These are phyloP conservation scores for Noturus placidus DNA, from an alignment of 2,113 vertebrate genomes.

Conservation along the genomic window DNA sequence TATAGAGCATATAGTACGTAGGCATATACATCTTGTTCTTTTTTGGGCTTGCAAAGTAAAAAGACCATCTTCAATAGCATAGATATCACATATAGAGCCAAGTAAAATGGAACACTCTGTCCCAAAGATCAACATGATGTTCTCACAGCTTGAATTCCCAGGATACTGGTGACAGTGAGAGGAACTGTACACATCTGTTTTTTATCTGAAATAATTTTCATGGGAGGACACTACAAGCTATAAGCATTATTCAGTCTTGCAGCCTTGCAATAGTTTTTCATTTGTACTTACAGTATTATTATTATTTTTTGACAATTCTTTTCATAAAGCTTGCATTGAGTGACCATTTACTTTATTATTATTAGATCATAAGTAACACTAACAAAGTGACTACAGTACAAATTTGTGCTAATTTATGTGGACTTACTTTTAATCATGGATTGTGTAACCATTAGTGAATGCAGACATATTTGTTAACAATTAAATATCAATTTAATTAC, in stretches of 20 bases:
- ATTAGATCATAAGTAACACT: neutral
- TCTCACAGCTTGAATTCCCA: slow-evolving; percentile 32
- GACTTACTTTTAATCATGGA: neutral
- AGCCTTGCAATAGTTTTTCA: neutral
- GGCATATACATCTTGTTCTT: neutral
- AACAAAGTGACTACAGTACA: neutral
- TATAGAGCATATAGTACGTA: neutral
- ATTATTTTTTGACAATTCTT: neutral
- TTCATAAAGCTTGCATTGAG: neutral
- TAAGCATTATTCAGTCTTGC: neutral
- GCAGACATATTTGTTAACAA: neutral
- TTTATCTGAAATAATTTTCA: neutral
- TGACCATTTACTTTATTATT: neutral
- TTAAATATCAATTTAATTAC: neutral
- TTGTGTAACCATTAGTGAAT: neutral
- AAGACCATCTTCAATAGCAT: slow-evolving; percentile 4
- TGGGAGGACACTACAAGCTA: neutral
- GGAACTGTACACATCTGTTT: slow-evolving; percentile 7
- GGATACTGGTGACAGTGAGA: slow-evolving; percentile 21
- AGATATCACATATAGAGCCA: slow-evolving; percentile 14
- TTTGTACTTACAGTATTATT: neutral
- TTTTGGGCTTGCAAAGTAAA: neutral
- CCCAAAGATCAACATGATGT: slow-evolving; percentile 28
- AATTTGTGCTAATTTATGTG: neutral
- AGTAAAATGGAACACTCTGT: slow-evolving; percentile 31